Conservation (phyloP, 92 coral and sea anemone genomes). For the Palythoa heliodiscus region DNA sequence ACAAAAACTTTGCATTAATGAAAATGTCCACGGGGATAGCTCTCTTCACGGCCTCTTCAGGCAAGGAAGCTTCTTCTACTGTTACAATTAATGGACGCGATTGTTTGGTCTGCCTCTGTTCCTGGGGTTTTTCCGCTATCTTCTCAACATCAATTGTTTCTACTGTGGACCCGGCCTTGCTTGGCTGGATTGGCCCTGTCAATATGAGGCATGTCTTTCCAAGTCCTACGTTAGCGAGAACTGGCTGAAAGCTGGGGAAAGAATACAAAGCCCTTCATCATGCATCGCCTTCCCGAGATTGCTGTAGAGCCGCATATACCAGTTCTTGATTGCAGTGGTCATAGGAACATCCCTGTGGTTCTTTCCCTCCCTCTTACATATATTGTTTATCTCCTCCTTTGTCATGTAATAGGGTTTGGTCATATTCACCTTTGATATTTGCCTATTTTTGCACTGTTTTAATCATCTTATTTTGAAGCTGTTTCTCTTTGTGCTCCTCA, state of each 20-base stretch:
- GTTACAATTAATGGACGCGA: conserved; percentile 36
- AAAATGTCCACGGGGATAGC: conserved; percentile 36
- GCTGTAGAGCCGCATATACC: conserved; percentile 43
- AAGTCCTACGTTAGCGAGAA: conserved; percentile 38
- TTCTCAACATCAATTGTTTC: background rate
- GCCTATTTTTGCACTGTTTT: conserved; percentile 38
- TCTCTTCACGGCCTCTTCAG: conserved; percentile 11
- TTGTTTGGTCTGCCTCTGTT: background rate
- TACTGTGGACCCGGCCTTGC: background rate
- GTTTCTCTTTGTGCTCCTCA: conserved; percentile 51
- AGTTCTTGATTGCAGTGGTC: conserved; percentile 38
- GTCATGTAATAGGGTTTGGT: conserved; percentile 52
- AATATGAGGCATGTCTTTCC: conserved; percentile 40
- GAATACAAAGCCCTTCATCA: conserved; percentile 42
- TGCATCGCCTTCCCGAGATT: conserved; percentile 47
- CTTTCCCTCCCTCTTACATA: conserved; percentile 33
- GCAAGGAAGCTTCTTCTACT: conserved; percentile 48
- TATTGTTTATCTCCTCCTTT: conserved; percentile 51
- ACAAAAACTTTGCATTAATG: conserved; percentile 36
- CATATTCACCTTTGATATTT: conserved; percentile 43
- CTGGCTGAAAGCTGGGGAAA: conserved; percentile 27
- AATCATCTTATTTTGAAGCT: conserved; percentile 48
- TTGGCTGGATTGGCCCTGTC: conserved; percentile 7
- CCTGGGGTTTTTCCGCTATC: background rate
- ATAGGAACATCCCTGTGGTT: conserved; percentile 51